Base-by-base conservation (phyloP, 37 sponge, comb jelly and placozoan species). In the Ianthella basta region DNA sequence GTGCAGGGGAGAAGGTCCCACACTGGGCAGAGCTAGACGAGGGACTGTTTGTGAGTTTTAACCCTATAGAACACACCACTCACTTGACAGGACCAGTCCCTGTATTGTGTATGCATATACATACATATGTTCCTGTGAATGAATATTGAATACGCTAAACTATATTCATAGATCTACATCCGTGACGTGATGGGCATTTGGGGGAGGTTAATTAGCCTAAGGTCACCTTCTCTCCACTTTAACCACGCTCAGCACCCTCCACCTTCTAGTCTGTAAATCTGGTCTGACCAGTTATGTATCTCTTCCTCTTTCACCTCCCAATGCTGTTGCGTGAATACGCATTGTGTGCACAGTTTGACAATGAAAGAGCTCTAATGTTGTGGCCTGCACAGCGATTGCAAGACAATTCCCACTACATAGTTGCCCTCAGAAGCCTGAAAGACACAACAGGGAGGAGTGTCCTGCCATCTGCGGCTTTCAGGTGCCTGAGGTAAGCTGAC, bases 21-120 rank as follows among this genome's bases (percentile, higher is more conserved):
- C 94, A 94, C 68, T 94, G 90, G 90, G 94, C 88, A 40, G 94
- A 94, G 57, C 60, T 94, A 44, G 94, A 94, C 55, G 60, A 72
- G 37, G 75, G 72, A 23, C 14, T 63, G 23, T 38, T 77, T 44
- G 94, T 92, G 50, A 86, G 86, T 81, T 56, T 13, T 25, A 20
- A 25, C 15, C 0, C 41, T 55, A 0, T 44, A 44, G 50, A n/a
- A n/a, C 50, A 44, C 50, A 44, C 50, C 50, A 44, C 50, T 44
- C 6, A 8, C 50, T 10, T 44, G 50, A 8, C 50, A 10, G 50
- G 50, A 10, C 50, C 50, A 10, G 50, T 44, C 6, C 6, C 8
- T 44, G 50, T 44, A 8, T 3, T 44, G 50, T 44, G 50, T 44
- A 44, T 44, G 50, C 50, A 44, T 44, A 8, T 44, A 8, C 50